Percentiles rank a stretch among this genome's conserved stretches.
Evolutionary conservation across 2,113 vertebrate species (phyloP).

Genomic region (Megaptera novaeangliae): DNA sequence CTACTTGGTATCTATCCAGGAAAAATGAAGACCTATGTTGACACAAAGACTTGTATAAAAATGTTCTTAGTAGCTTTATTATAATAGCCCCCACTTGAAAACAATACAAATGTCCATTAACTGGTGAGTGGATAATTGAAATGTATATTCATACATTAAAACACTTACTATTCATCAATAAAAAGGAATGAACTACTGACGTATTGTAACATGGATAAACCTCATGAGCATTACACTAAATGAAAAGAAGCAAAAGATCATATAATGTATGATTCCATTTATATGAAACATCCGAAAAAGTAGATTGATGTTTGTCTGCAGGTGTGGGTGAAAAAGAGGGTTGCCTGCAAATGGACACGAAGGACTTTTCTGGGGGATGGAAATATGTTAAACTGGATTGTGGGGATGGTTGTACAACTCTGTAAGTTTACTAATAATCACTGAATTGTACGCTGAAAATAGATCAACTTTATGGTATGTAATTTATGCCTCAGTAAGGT

Average conservation of each 20-base stretch:
- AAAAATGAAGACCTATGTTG: background rate
- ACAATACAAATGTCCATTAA: background rate
- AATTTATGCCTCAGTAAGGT: background rate
- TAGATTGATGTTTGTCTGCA: background rate
- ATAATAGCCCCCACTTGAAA: background rate
- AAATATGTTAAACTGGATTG: background rate
- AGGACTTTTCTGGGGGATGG: background rate
- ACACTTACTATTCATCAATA: background rate
- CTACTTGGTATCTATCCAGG: background rate
- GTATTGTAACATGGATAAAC: background rate
- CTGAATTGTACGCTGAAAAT: background rate
- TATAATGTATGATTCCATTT: background rate
- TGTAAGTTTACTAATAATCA: background rate
- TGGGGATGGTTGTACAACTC: background rate
- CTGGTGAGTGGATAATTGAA: background rate
- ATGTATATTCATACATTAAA: background rate
- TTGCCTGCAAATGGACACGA: background rate
- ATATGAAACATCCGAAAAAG: background rate
- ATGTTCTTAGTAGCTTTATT: background rate
- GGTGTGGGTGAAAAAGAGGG: background rate
- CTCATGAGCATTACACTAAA: background rate
- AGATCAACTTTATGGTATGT: background rate
- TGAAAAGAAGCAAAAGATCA: background rate
- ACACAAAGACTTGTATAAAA: background rate
- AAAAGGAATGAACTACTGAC: background rate